Conservation (phyloP, 2,888 invertebrate genomes). For the Drosophila cognata region DNA sequence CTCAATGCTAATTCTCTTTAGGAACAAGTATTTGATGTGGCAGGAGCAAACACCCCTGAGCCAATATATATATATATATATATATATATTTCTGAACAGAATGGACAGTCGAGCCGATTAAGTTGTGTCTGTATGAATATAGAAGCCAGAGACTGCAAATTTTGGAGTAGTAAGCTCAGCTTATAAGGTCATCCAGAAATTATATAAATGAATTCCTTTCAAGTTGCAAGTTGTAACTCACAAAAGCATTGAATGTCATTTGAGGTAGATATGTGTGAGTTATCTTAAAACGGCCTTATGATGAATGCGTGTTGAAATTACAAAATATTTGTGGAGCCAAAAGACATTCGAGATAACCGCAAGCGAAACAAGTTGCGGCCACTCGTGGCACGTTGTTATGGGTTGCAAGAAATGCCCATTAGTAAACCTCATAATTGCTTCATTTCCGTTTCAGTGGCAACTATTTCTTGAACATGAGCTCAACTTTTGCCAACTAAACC, state of each 20-base stretch:
- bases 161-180: background rate
- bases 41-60: rapidly evolving
- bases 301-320: slow-evolving; percentile 70
- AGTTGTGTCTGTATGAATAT: background rate
- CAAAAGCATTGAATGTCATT: background rate
- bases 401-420: slow-evolving; percentile 82
- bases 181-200: background rate
- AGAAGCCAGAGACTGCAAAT: background rate
- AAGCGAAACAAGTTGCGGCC: slow-evolving; percentile 45
- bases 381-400: slow-evolving; percentile 26
- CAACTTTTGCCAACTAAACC: slow-evolving; percentile 38
- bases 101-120: background rate
- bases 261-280: background rate
- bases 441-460: slow-evolving; percentile 77
- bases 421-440: slow-evolving; percentile 85
- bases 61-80: background rate
- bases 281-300: slow-evolving; percentile 52
- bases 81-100: background rate
- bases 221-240: too few species aligned
- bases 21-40: background rate
- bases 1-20: background rate
- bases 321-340: slow-evolving; percentile 59
- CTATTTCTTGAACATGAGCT: slow-evolving; percentile 54
- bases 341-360: background rate
- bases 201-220: background rate